Conservation (phyloP, 2,113 vertebrate species). For the Nesogale talazaci region DNA sequence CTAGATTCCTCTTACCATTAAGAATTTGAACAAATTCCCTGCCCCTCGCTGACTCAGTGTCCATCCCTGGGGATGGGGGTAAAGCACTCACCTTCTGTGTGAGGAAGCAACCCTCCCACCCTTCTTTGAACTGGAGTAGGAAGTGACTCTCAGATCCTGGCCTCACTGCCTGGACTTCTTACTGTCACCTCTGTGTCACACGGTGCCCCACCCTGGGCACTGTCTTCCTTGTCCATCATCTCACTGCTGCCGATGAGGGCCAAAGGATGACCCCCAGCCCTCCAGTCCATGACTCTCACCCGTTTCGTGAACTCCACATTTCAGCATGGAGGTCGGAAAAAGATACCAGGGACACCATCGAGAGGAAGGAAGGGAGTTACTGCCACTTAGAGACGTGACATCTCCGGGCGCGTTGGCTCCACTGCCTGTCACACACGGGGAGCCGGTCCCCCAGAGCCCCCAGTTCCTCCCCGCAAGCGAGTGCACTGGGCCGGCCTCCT, state of each 20-base stretch:
- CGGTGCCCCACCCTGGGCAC: neutral
- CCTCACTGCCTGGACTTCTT: constrained; percentile 18
- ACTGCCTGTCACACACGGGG: neutral
- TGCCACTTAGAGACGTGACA: neutral
- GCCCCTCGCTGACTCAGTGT: neutral
- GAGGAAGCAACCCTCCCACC: neutral
- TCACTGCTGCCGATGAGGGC: neutral
- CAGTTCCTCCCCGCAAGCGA: neutral
- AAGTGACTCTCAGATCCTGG: constrained; percentile 10
- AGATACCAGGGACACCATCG: neutral
- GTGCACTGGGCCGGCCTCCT: neutral
- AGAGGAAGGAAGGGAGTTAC: neutral
- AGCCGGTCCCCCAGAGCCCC: neutral
- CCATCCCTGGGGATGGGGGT: neutral
- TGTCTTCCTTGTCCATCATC: neutral
- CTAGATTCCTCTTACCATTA: constrained; percentile 45
- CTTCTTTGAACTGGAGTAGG: constrained; percentile 35
- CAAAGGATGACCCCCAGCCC: neutral
- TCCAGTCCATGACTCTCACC: constrained; percentile 17
- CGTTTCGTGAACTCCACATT: neutral
- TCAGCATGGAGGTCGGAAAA: neutral
- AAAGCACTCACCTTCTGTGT: constrained; percentile 8
- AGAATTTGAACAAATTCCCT: constrained; percentile 34
- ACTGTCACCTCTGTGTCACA: neutral
- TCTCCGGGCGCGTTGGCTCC: neutral